phyloP scores from a whole-genome alignment of 2,113 vertebrate species.

The Struthidea cinerea region DNA sequence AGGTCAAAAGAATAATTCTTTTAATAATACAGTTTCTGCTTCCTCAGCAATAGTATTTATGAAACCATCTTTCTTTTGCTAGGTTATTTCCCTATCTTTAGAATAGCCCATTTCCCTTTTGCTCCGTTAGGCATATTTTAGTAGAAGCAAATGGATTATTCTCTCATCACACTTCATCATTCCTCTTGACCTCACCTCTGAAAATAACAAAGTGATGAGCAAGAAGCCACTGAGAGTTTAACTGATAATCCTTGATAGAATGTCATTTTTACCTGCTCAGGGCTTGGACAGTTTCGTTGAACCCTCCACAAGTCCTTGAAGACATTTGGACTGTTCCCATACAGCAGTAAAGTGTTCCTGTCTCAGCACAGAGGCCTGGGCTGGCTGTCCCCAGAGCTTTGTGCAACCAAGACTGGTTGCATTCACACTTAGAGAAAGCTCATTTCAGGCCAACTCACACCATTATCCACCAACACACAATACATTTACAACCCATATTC shows the following conservation, averaged over 20 bases:
- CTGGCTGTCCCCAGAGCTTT: neutral
- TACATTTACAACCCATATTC: neutral
- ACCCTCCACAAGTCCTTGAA: neutral
- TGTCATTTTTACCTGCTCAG: neutral
- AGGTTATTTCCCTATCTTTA: conserved; percentile 54
- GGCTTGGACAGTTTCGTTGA: neutral
- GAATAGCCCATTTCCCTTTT: conserved; percentile 46
- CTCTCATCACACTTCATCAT: neutral
- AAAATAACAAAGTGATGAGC: conserved; percentile 22
- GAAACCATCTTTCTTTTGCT: conserved; percentile 57
- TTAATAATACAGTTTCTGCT: conserved; percentile 58
- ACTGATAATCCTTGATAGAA: neutral
- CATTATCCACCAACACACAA: neutral
- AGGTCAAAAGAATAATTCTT: conserved; percentile 67
- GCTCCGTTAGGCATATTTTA: conserved; percentile 47
- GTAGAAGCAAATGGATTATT: conserved; percentile 39
- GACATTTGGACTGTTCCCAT: neutral
- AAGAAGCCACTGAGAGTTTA: neutral
- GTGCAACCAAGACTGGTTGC: neutral
- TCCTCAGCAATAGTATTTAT: conserved; percentile 58
- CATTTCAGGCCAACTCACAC: neutral
- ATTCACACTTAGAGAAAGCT: neutral
- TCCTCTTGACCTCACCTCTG: conserved; percentile 45
- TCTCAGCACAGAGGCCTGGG: neutral
- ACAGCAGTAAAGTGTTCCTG: neutral